Evolutionary conservation across 2,113 vertebrate species (phyloP), one percentile per base, ranked within the genome.

Genomic region (Burhinus bistriatus): DNA sequence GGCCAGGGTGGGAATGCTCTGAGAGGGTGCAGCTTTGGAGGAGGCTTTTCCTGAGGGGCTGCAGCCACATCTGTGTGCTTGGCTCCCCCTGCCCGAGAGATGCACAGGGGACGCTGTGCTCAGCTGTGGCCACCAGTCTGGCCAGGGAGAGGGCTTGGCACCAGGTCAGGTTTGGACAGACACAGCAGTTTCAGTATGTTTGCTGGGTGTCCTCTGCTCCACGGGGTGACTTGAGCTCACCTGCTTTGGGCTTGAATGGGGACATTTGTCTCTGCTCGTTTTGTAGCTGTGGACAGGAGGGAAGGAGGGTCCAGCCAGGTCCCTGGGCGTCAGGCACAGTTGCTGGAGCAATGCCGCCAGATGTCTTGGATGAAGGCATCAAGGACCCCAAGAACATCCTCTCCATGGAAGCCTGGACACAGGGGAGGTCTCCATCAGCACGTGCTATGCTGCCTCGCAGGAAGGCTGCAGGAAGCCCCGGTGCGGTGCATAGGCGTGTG

Each of bases 1-100:
- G 70, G 94, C 81, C 36, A 92, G 92, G 92, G 92, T 95, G 94
- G 95, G 90, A 97, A 93, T 91, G 83, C 72, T 87, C 55, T 6
- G 18, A 88, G 62, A 5, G 10, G 83, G 92, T 7, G 9, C 88
- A 89, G 85, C 44, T 93, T 88, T 78, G 69, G 57, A 90, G 68
- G 22, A 78, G 47, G 59, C 64, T 86, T 92, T 96, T 95, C 82
- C 92, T 95, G 61, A 93, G 76, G 65, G 72, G 80, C 71, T 83
- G 47, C 51, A 61, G 75, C 58, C 1, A 2, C 73, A 72, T 93
- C 78, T 77, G 52, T 11, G 59, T 59, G 59, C 64, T 86, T 4
- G 2, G 69, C 11, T 15, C 55, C 36, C 12, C 9, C 15, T 57
- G 30, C 62, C n/a, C 0, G 0, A 44, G 78, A 49, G 26, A 15